These are phyloP conservation scores for Aplochiton taeniatus DNA, from an alignment of 2,797 vertebrate species.

Conservation along the genomic window DNA sequence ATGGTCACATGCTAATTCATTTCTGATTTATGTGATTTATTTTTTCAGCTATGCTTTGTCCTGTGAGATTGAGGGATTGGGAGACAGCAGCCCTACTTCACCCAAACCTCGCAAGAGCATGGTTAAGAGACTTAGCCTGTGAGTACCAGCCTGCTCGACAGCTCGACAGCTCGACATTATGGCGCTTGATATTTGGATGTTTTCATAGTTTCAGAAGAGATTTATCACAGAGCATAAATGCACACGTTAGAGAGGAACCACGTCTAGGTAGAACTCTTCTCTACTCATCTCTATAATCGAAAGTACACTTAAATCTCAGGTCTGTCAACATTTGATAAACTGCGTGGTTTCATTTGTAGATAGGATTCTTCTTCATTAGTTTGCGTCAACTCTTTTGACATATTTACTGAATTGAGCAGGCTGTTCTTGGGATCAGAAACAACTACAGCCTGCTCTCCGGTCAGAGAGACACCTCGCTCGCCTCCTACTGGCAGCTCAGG, in stretches of 20 bases:
- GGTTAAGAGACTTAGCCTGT: conserved; percentile 97
- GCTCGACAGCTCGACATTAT: too few relatives aligned
- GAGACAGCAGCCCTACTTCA: conserved; percentile 82
- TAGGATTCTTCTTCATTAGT: too few relatives aligned
- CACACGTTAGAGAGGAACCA: too few relatives aligned
- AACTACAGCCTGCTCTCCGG: conserved; percentile 75
- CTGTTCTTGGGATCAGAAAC: conserved; percentile 86
- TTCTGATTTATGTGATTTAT: conserved; percentile 13
- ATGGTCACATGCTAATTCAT: conserved; percentile 12
- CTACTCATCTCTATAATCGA: too few relatives aligned
- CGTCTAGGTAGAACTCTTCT: too few relatives aligned
- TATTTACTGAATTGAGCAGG: conserved; percentile 56
- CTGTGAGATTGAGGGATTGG: conserved; percentile 84
- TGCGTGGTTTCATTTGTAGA: too few relatives aligned
- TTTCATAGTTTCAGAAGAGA: too few relatives aligned
- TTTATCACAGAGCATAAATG: too few relatives aligned
- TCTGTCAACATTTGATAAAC: too few relatives aligned
- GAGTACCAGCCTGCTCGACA: conserved; percentile 64
- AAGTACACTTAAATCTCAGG: too few relatives aligned
- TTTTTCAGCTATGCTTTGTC: conserved; percentile 84
- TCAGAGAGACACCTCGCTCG: conserved; percentile 83
- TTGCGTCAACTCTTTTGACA: neutral
- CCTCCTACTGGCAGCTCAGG: conserved; percentile 86
- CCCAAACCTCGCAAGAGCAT: conserved; percentile 91
- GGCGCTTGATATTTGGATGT: too few relatives aligned